Evolutionary conservation across 2,888 invertebrate genomes (phyloP), one percentile per base, ranked within the genome.

Genomic region (Cordylochernes scorpioides): DNA sequence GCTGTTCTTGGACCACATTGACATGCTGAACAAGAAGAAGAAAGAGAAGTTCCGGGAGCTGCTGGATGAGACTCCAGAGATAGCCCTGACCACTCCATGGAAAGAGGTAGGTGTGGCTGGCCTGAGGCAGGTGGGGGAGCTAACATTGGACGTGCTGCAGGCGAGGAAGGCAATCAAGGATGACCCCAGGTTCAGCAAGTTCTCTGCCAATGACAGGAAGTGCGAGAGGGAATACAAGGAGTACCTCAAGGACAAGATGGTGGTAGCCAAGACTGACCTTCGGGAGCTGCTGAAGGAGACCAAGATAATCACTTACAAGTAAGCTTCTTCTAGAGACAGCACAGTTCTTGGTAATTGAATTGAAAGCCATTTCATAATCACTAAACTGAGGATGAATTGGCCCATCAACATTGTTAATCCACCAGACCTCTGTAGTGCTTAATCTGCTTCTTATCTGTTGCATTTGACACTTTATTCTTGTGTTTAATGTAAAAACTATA

Each of bases 171-270:
- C 66, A 37, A 67, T 94, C 24, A 74, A 74, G 47, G 78, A 80
- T 26, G 88, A 86, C 58, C 74, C 80, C 3, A 62, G 80, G 43
- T 84, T 73, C 50, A 59, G 67, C 17, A 84, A 82, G 51, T 77
- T 78, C 52, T 71, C 71, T 4, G 69, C 70, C 24, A 69, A 64
- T 46, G 82, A 84, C 51, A 54, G 67, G 55, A 65, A 84, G 65
- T 77, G 88, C 55, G 94, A 97, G 54, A 67, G 84, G 24, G 97
- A 94, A 49, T 97, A 80, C 59, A 73, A 78, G 39, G 84, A 88
- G 48, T 97, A 80, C 57, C 67, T 88, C 36, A 80, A 84, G 49
- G 88, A 91, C 54, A 77, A 77, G 55, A 64, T 78, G 44, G 67
- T 74, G 22, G 66, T 70, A 12, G 88, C 91, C 1, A 86, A 88